Percentiles rank a stretch among this genome's conserved stretches.
Conservation (phyloP, 92 coral and sea anemone genomes). For the Zoanthus solanderi region DNA sequence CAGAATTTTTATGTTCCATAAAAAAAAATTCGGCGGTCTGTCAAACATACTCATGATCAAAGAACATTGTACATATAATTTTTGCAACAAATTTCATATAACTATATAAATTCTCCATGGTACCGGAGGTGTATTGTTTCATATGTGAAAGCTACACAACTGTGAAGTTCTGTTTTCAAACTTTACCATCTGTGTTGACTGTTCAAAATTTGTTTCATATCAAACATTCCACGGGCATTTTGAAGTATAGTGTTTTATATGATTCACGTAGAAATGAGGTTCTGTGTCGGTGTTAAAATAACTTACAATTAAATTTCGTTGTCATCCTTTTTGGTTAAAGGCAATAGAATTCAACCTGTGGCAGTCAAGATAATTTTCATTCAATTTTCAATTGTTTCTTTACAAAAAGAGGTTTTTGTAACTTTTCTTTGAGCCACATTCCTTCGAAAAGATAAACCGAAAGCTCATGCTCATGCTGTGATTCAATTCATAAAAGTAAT, state of each 20-base stretch:
- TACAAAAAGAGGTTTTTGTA: no score
- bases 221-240: no score
- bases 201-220: no score
- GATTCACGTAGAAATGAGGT: not conserved
- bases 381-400: not conserved
- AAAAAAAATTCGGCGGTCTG: not conserved
- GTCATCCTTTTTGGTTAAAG: not conserved
- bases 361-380: not conserved
- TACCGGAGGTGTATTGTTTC: not conserved
- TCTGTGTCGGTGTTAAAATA: not conserved
- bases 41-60: constrained; percentile 5
- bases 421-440: no score
- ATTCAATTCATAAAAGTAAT: no score
- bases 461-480: no score
- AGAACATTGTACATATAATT: constrained; percentile 41
- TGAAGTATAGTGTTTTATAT: not conserved
- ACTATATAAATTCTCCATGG: not conserved
- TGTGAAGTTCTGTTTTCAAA: not conserved
- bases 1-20: constrained; percentile 48
- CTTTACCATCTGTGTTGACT: not conserved
- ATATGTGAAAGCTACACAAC: not conserved
- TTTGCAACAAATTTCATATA: constrained; percentile 18
- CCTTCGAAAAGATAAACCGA: no score
- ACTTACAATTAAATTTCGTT: not conserved
- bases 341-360: not conserved